Conservation (phyloP, 2,888 invertebrate genomes). For the Melipona beecheii region DNA sequence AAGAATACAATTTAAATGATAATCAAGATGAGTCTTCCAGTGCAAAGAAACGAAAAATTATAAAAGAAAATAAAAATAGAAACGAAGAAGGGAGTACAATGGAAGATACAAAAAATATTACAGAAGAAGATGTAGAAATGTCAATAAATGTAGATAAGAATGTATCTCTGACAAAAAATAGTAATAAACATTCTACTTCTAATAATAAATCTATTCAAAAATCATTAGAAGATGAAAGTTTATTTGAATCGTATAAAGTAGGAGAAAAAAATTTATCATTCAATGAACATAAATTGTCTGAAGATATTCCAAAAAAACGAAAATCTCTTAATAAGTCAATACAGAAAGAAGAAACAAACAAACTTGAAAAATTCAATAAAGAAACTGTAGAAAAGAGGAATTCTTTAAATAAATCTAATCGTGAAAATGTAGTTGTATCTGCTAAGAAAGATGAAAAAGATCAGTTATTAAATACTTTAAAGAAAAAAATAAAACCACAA, state of each 20-base stretch:
- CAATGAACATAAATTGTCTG: slow-evolving; percentile 9
- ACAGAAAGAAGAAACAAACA: background rate
- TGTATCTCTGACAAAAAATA: slow-evolving; percentile 5
- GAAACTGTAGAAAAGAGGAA: slow-evolving; percentile 34
- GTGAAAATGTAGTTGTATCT: background rate
- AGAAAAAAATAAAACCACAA: slow-evolving; percentile 21
- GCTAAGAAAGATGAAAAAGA: slow-evolving; percentile 13
- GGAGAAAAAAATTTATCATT: background rate
- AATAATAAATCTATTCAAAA: slow-evolving; percentile 15
- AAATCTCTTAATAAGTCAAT: slow-evolving; percentile 40
- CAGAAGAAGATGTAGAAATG: background rate
- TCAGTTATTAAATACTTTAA: slow-evolving; percentile 27
- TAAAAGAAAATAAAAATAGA: background rate
- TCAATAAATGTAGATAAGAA: background rate
- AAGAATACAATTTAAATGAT: slow-evolving; percentile 13
- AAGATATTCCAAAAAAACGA: background rate
- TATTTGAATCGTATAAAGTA: slow-evolving; percentile 2
- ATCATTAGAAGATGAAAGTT: background rate
- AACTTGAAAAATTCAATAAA: slow-evolving; percentile 34
- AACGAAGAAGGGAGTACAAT: background rate
- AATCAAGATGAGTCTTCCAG: background rate
- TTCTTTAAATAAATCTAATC: slow-evolving; percentile 16
- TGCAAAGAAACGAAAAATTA: background rate
- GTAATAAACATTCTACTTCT: background rate
- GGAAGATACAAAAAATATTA: background rate